phyloP scores from a whole-genome alignment of 1,140 invertebrate species.

The Mylabris phalerata region DNA sequence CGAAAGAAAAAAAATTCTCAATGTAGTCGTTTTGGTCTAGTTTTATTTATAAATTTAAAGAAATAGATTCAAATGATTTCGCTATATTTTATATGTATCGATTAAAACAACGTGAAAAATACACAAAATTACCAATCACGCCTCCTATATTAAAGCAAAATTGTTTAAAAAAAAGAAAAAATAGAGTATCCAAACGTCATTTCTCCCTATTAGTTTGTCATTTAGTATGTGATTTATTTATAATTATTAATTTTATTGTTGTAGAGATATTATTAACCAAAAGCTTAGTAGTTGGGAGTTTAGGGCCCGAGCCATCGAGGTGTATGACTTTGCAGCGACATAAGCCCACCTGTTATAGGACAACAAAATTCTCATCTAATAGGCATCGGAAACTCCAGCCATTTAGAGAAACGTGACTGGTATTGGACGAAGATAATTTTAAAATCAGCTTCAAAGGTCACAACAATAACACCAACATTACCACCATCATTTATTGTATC shows the following conservation, averaged over 20 bases:
- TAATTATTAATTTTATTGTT: slow-evolving; percentile 23
- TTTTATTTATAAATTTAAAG: slow-evolving; percentile 4
- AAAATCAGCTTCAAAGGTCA: slow-evolving; percentile 20
- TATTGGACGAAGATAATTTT: slow-evolving; percentile 25
- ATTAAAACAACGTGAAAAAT: too few relatives aligned
- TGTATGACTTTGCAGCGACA: slow-evolving; percentile 49
- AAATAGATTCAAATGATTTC: background rate
- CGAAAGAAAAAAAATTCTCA: slow-evolving; percentile 8
- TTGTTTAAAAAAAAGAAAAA: too few relatives aligned
- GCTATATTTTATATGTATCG: too few relatives aligned
- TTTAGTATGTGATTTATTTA: background rate
- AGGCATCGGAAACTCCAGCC: slow-evolving; percentile 91
- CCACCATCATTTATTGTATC: slow-evolving; percentile 8
- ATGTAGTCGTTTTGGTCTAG: slow-evolving; percentile 4
- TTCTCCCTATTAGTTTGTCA: too few relatives aligned
- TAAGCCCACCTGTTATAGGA: slow-evolving; percentile 51
- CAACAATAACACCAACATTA: slow-evolving; percentile 28
- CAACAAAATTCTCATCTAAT: slow-evolving; percentile 92
- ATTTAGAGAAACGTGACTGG: slow-evolving; percentile 89
- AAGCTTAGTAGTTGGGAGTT: slow-evolving; percentile 44
- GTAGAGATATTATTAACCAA: slow-evolving; percentile 44
- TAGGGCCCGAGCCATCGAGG: slow-evolving; percentile 51
- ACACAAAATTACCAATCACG: too few relatives aligned
- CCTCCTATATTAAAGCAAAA: too few relatives aligned
- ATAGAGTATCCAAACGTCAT: background rate